A percentile compares a stretch with the other conserved stretches of the same genome.
These are phyloP conservation scores for Slavum lentiscoides DNA, from an alignment of 2,888 invertebrate species.

Conservation along the genomic window DNA sequence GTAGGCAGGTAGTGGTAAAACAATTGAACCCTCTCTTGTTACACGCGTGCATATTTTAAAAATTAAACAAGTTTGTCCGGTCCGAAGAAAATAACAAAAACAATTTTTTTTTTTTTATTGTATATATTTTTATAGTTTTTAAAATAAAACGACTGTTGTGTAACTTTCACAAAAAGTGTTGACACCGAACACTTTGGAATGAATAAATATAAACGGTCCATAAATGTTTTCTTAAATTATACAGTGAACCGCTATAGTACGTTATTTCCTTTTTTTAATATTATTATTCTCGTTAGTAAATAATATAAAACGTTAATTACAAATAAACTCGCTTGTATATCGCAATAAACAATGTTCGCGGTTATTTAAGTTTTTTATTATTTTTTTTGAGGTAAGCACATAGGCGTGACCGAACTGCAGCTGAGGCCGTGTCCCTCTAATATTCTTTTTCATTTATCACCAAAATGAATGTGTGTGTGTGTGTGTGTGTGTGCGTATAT, in stretches of 20 bases:
- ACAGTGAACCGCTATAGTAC: not conserved
- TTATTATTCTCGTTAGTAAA: constrained; percentile 29
- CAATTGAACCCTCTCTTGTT: not conserved
- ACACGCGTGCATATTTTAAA: not conserved
- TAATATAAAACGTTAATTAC: constrained; percentile 28
- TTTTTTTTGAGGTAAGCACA: constrained; percentile 16
- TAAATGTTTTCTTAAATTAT: constrained; percentile 7
- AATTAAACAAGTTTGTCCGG: constrained; percentile 23
- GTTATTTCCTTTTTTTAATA: not conserved
- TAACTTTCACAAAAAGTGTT: constrained; percentile 9
- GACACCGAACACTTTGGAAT: not conserved
- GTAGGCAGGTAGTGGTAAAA: not conserved
- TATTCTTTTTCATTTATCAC: constrained; percentile 14
- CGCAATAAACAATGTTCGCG: not conserved
- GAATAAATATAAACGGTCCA: not conserved
- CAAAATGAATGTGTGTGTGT: not conserved
- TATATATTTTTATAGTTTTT: constrained; percentile 4
- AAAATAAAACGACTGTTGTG: not conserved
- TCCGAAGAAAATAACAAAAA: not conserved
- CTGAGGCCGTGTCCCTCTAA: constrained; percentile 19
- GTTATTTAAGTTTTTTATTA: not conserved
- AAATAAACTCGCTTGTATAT: not conserved
- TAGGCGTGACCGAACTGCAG: constrained; percentile 13
- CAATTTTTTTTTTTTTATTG: constrained; percentile 1
- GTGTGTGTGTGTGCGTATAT: not conserved